Evolutionary conservation across 2,113 vertebrate species (phyloP), one percentile per base, ranked within the genome.

Genomic region (Caloenas nicobarica): DNA sequence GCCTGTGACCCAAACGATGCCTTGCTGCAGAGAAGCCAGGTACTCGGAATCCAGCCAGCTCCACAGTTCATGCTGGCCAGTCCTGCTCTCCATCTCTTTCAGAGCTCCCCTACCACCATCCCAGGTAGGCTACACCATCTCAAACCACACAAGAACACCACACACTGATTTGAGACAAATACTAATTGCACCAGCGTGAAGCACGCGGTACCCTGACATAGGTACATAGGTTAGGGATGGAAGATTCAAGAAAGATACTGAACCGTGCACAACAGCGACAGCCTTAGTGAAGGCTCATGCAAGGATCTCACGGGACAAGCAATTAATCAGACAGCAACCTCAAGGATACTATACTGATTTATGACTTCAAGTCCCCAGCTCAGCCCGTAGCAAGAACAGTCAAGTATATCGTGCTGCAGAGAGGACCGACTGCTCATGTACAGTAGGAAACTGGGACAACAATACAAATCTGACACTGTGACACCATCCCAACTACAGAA

Each of bases 381-480:
- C 0, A 10, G 48, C 16, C 68, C 65, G 40, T n/a, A 77, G 50
- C 54, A 86, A 53, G 29, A 36, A 85, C 81, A 82, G 33, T 17
- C 53, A 57, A 48, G 48, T 68, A 76, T 23, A 34, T 16, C 34
- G 8, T 13, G 50, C 44, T 53, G 53, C 48, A 70, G 25, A 88
- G 26, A 89, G 1, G 14, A 33, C 18, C 19, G 17, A 65, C 28
- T 51, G 29, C 11, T 57, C 33, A 13, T 7, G 7, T 44, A 31
- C 42, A 62, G 21, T 7, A 69, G 16, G 25, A 25, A 94, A 77
- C n/a, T 38, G 17, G 72, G 28, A n/a, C 68, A 86, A 17, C 0
- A 1, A 56, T n/a, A 88, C 0, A 1, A 46, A 26, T 40, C 44
- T 61, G 56, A 73, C 0, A 1, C 56, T 60, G 44, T 1, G 1